Evolutionary conservation across 2,113 vertebrate species (phyloP).

Genomic region (Colaptes auratus): DNA sequence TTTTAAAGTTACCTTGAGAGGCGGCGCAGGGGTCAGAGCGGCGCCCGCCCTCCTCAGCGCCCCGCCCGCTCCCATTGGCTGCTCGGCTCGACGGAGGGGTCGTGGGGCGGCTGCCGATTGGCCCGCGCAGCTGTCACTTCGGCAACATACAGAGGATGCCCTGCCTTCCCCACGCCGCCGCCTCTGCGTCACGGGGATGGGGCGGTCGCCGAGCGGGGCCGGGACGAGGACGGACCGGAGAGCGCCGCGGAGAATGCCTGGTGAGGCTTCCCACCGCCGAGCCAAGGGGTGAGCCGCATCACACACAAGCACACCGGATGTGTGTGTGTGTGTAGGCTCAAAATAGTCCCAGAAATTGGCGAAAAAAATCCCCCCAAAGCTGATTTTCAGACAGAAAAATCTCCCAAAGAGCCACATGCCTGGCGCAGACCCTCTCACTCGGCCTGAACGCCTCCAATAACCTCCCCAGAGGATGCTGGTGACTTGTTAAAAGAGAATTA

Average conservation of each 20-base stretch:
- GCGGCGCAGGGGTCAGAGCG: conserved; percentile 95
- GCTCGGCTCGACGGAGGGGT: not conserved
- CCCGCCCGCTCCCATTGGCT: conserved; percentile 49
- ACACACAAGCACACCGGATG: fast-evolving
- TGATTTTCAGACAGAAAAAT: not conserved
- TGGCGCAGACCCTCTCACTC: too few relatives aligned
- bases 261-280: not conserved
- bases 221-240: not conserved
- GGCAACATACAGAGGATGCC: too few relatives aligned
- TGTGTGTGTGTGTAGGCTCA: fast-evolving
- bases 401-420: too few relatives aligned
- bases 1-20: conserved; percentile 99
- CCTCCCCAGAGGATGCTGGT: not conserved
- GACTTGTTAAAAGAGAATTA: not conserved
- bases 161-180: not conserved
- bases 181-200: not conserved
- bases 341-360: not conserved
- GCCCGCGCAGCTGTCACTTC: conserved; percentile 11
- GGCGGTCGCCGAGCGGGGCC: too few relatives aligned
- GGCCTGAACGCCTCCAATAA: fast-evolving
- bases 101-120: conserved; percentile 40
- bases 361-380: not conserved
- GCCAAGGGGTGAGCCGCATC: not conserved
- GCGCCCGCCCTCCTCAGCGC: not conserved
- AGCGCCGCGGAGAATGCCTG: not conserved